Percentiles rank a stretch among this genome's conserved stretches.
phyloP scores from a whole-genome alignment of 2,797 vertebrate species.

The Gallinago nigripennis region DNA sequence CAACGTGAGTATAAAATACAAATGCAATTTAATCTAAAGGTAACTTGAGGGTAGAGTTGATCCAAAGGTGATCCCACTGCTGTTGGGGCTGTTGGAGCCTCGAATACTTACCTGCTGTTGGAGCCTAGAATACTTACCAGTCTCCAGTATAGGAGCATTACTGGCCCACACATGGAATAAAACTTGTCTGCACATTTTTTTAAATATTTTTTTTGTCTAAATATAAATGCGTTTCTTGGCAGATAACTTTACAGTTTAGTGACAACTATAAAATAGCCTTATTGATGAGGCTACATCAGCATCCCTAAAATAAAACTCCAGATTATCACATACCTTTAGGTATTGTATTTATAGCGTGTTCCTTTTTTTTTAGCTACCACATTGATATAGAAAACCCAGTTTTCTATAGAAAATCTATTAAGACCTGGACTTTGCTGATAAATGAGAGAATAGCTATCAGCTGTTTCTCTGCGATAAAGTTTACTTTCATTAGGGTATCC shows the following conservation, averaged over 20 bases:
- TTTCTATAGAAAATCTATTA: conserved; percentile 28
- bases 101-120: neutral
- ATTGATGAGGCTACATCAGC: neutral
- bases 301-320: conserved; percentile 31
- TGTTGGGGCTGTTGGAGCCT: neutral
- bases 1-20: conserved; percentile 82
- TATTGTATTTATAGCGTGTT: conserved; percentile 15
- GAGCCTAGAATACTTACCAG: neutral
- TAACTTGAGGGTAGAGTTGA: conserved; percentile 27
- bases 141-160: neutral
- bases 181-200: neutral
- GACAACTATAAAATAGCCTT: conserved; percentile 22
- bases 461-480: conserved; percentile 46
- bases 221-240: conserved; percentile 42
- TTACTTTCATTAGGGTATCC: conserved; percentile 43
- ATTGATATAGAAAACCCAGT: neutral
- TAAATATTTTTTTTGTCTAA: neutral
- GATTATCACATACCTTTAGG: conserved; percentile 19
- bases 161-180: conserved; percentile 11
- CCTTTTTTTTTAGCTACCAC: conserved; percentile 16
- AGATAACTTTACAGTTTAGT: conserved; percentile 32
- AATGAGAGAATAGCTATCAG: conserved; percentile 52
- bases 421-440: conserved; percentile 38
- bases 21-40: neutral
- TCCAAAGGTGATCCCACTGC: neutral